Percentiles rank a stretch among this genome's conserved stretches.
Evolutionary conservation across 2,888 invertebrate species (phyloP).

Genomic region (Rhagium mordax): DNA sequence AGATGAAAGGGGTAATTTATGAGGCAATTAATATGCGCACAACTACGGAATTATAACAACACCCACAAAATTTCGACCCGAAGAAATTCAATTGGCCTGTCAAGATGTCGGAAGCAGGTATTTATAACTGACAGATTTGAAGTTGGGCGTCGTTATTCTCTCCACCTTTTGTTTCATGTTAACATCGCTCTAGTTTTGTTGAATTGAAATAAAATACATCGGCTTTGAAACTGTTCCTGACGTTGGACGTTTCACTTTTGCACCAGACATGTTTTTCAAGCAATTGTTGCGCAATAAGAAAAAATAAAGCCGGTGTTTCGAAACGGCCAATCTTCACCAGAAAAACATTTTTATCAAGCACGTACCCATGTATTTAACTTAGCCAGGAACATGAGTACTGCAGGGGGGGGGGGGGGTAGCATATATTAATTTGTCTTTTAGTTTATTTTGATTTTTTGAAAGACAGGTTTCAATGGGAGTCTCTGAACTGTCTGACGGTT

Average conservation of each 20-base stretch:
- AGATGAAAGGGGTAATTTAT: conserved; percentile 9
- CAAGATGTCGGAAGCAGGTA: conserved; percentile 14
- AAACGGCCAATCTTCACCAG: background rate
- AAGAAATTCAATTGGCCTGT: conserved; percentile 9
- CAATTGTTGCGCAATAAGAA: background rate
- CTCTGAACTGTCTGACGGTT: background rate
- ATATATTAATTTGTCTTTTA: no score
- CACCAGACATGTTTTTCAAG: background rate
- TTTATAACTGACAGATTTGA: conserved; percentile 7
- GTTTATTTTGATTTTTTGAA: no score
- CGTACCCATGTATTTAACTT: no score
- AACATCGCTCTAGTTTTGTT: background rate
- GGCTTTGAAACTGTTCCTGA: conserved; percentile 3
- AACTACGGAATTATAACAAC: conserved; percentile 9
- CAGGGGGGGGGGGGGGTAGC: no score
- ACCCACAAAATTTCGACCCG: conserved; percentile 17
- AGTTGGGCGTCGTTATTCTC: background rate
- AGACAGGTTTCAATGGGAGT: no score
- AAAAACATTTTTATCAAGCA: background rate
- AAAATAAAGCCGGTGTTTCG: background rate
- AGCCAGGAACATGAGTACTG: no score
- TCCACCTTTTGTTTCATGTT: background rate
- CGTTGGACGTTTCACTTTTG: conserved; percentile 1
- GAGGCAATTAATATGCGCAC: conserved; percentile 14
- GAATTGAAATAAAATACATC: conserved; percentile 1